Evolutionary conservation across 1,140 invertebrate species (phyloP), one percentile per base, ranked within the genome.

Genomic region (Drosophila oshimai): DNA sequence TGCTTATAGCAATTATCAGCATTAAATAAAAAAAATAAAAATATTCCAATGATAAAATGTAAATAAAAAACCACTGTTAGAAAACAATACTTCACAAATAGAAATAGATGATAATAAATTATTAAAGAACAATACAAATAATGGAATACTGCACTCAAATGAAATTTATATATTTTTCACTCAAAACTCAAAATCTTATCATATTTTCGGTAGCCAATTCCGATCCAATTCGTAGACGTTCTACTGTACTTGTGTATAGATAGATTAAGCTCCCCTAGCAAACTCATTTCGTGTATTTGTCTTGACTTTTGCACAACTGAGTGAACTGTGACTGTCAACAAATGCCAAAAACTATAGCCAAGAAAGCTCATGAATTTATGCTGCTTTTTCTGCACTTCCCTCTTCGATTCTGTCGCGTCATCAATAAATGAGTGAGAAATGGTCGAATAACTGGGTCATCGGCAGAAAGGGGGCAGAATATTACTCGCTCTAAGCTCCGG

Each of bases 241-340:
- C 26, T 6, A 26, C 41, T 44, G 41, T 44, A 44, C 3, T 26
- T 1, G 4, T 9, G 15, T 26, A 26, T 9, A 13, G 45, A 9
- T 7, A 10, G 4, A 15, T n/a, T 12, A 1, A 9, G 6, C 9
- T 28, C 57, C 53, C 57, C 51, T 13, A 22, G 22, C 26, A 60
- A 46, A 47, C 22, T 36, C 13, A 54, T 76, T 54, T 33, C 26
- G 50, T 37, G 55, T 39, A 37, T 46, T 81, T 49, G 68, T 58
- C 65, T 34, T 53, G 77, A 65, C 54, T 75, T 81, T 72, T 74
- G 77, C 61, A 60, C 79, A 70, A 55, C 55, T 54, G 74, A 78
- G 12, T 84, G 74, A 84, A 78, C 57, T 74, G 51, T 57, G 45
- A 65, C 79, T 74, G 78, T 74, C 79, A 84, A 83, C 67, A 81